Percentiles rank a stretch among this genome's conserved stretches.
Conservation (phyloP, 2,797 vertebrate genomes). For the Peromyscus attwateri region DNA sequence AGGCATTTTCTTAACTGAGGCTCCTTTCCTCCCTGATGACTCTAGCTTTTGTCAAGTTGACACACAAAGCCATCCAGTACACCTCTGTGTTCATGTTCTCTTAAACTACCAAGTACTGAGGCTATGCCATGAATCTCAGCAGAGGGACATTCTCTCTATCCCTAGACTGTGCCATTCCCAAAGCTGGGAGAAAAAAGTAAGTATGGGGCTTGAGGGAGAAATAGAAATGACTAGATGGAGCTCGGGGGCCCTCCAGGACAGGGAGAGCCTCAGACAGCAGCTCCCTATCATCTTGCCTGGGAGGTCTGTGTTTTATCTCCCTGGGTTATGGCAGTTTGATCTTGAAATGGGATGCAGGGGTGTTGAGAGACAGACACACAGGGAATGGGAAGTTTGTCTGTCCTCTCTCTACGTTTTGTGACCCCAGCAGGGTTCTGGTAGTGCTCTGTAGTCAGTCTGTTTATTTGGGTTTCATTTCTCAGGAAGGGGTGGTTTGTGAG, state of each 20-base stretch:
- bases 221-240: not conserved
- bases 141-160: too few relatives aligned
- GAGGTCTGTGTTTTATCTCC: not conserved
- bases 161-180: not conserved
- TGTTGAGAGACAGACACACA: not conserved
- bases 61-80: not conserved
- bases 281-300: not conserved
- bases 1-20: not conserved
- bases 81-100: not conserved
- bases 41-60: not conserved
- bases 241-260: accelerated
- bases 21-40: not conserved
- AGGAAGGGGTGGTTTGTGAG: not conserved
- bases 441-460: not conserved
- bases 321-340: not conserved
- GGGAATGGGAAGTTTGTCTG: not conserved
- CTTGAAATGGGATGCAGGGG: not conserved
- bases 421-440: not conserved
- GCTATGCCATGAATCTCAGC: not conserved
- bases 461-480: not conserved
- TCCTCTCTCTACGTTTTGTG: not conserved
- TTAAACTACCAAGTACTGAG: not conserved
- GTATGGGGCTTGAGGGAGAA: not conserved
- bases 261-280: not conserved
- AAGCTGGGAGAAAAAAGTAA: not conserved